Percentiles rank a stretch among this genome's conserved stretches.
phyloP scores from a whole-genome alignment of 2,888 invertebrate species.

The Orchesellides sinensis region DNA sequence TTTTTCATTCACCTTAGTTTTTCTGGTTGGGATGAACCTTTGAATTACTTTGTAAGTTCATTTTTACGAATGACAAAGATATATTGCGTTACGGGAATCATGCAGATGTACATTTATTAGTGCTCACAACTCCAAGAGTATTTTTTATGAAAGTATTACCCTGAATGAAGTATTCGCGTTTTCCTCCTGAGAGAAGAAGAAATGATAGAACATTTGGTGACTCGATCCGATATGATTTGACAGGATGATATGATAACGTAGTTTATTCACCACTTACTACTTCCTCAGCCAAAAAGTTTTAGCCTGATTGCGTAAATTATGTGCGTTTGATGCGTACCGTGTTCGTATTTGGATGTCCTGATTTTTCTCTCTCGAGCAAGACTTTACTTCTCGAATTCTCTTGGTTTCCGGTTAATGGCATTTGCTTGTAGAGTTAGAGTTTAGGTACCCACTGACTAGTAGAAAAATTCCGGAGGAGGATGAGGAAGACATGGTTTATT shows the following conservation, averaged over 20 bases:
- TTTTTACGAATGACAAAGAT: constrained; percentile 28
- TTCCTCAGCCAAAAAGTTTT: constrained; percentile 51
- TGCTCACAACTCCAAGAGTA: neutral
- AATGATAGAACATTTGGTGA: constrained; percentile 42
- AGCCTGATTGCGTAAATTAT: constrained; percentile 55
- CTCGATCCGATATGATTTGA: constrained; percentile 40
- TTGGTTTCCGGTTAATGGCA: constrained; percentile 11
- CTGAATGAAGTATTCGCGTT: neutral
- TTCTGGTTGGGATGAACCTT: constrained; percentile 15
- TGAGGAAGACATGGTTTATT: constrained; percentile 53
- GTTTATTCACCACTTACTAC: constrained; percentile 32
- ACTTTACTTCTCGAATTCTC: neutral
- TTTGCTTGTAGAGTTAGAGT: neutral
- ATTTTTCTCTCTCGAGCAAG: neutral
- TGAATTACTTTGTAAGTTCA: constrained; percentile 21
- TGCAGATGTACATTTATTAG: constrained; percentile 1
- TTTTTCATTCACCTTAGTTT: neutral
- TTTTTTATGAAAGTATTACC: neutral
- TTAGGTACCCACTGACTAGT: neutral
- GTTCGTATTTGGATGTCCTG: constrained; percentile 11
- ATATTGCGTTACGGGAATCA: constrained; percentile 4
- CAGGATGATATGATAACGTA: constrained; percentile 50
- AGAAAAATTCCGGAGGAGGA: neutral
- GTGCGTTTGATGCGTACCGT: constrained; percentile 48
- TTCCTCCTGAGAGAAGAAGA: constrained; percentile 4